phyloP scores from a whole-genome alignment of 2,888 invertebrate species.

The Pasiphila rectangulata region DNA sequence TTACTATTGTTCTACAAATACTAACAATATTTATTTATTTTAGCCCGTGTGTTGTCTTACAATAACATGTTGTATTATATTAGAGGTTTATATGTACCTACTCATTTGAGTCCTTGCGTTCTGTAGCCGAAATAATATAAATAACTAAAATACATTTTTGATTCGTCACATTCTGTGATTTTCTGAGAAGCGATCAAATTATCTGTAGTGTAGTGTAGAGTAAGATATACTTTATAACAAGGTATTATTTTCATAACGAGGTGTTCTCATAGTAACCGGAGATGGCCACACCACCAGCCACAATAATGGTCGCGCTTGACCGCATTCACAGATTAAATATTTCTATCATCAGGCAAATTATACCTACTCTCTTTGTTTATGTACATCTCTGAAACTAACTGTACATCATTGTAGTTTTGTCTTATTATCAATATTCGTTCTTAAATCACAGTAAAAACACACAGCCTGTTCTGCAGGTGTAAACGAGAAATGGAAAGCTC shows the following conservation, averaged over 20 bases:
- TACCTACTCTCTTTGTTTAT: background rate
- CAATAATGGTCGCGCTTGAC: slow-evolving; percentile 42
- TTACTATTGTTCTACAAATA: too few species aligned
- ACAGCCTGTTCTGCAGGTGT: slow-evolving; percentile 11
- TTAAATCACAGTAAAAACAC: background rate
- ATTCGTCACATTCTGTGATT: background rate
- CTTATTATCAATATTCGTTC: background rate
- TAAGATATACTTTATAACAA: slow-evolving; percentile 1
- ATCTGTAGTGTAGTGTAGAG: background rate
- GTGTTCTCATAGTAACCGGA: slow-evolving; percentile 56
- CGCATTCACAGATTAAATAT: slow-evolving; percentile 29
- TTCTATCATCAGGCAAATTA: background rate
- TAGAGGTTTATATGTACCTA: too few species aligned
- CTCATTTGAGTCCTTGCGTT: too few species aligned
- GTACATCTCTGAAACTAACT: background rate
- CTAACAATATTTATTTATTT: too few species aligned
- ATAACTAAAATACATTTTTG: background rate
- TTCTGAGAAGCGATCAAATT: slow-evolving; percentile 37
- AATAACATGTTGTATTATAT: too few species aligned
- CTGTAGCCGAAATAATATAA: too few species aligned
- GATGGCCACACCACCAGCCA: slow-evolving; percentile 33
- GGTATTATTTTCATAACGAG: slow-evolving; percentile 43
- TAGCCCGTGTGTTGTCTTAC: too few species aligned
- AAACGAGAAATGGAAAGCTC: slow-evolving; percentile 13
- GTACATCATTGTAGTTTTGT: background rate